These are phyloP conservation scores for Patella depressa DNA, from an alignment of 2,888 invertebrate genomes.

Conservation along the genomic window DNA sequence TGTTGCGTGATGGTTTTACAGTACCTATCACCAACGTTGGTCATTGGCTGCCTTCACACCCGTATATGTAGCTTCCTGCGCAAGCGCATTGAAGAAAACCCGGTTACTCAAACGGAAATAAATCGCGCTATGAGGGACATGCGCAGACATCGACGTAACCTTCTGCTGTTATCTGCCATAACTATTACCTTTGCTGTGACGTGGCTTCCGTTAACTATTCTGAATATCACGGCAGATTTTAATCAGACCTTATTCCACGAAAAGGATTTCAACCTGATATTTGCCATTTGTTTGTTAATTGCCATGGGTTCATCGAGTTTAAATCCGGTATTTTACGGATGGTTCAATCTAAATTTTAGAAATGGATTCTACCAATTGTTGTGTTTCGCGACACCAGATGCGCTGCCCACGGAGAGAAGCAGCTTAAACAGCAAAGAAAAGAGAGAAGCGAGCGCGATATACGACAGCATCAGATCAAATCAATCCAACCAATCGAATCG, in stretches of 20 bases:
- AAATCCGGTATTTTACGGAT: constrained; percentile 65
- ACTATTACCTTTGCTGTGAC: constrained; percentile 62
- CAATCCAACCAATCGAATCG: not conserved
- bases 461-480: not conserved
- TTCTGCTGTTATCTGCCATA: constrained; percentile 66
- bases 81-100: constrained; percentile 61
- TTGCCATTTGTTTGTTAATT: constrained; percentile 58
- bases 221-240: constrained; percentile 65
- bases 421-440: not conserved
- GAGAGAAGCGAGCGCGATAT: not conserved
- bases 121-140: constrained; percentile 52
- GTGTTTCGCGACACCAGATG: not conserved
- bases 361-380: constrained; percentile 32
- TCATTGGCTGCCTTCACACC: constrained; percentile 56
- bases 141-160: constrained; percentile 63
- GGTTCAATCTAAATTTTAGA: constrained; percentile 64
- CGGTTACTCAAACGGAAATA: constrained; percentile 44
- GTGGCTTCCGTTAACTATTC: constrained; percentile 64
- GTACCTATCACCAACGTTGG: constrained; percentile 55
- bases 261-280: constrained; percentile 67
- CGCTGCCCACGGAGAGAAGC: not conserved
- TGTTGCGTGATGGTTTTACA: constrained; percentile 56
- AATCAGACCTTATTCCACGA: constrained; percentile 52
- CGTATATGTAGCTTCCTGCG: constrained; percentile 69
- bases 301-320: constrained; percentile 63